phyloP scores from a whole-genome alignment of 2,113 vertebrate genomes.

The Passerina amoena region DNA sequence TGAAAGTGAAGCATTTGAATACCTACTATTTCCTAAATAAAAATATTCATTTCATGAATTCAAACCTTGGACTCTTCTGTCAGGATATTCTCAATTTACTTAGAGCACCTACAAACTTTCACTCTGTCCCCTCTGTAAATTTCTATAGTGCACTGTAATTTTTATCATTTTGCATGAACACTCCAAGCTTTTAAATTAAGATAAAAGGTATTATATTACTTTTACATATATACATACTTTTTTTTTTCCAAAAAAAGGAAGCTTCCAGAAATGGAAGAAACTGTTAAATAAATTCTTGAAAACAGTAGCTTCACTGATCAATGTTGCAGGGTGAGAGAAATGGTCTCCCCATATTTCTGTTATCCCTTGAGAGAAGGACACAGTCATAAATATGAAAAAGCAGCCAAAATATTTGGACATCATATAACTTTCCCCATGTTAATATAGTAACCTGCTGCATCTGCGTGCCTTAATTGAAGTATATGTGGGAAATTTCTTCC shows the following conservation, averaged over 20 bases:
- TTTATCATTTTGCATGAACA: background rate
- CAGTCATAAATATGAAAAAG: background rate
- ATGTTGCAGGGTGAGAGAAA: background rate
- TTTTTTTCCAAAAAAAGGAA: background rate
- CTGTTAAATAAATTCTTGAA: background rate
- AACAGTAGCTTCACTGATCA: background rate
- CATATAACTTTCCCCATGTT: background rate
- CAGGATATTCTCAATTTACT: background rate
- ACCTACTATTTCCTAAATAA: background rate
- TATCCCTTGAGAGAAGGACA: background rate
- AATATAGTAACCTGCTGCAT: background rate
- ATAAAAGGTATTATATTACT: background rate
- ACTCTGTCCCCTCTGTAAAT: background rate
- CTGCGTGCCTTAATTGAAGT: background rate
- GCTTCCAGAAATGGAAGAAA: background rate
- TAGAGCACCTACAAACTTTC: background rate
- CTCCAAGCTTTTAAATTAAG: background rate
- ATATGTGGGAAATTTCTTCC: background rate
- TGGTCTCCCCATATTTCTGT: background rate
- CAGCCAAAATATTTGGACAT: background rate
- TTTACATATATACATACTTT: background rate
- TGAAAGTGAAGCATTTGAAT: background rate
- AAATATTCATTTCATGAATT: background rate
- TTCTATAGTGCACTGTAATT: background rate
- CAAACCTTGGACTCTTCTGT: background rate